Base-by-base conservation (phyloP, 2,888 invertebrate species). In the Rhagonycha lutea region DNA sequence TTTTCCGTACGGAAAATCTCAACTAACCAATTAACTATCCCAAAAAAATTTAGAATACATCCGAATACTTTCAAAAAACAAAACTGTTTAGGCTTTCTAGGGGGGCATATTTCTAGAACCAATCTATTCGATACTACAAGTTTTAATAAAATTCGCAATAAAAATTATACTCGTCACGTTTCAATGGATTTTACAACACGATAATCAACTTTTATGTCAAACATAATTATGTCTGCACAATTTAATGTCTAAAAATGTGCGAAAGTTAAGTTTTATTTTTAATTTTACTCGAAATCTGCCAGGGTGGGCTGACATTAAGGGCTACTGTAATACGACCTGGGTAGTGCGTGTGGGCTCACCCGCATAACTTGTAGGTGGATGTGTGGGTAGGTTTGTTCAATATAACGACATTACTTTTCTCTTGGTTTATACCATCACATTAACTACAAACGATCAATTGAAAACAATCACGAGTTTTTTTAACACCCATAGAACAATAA, bases 261-360 rank as follows among this genome's bases (percentile, higher is more conserved):
- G 5, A 65, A 65, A 65, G n/a, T 24, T 4, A 8, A n/a, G 24
- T 24, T 24, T 23, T 24, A 68, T 61, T 73, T 76, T 72, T 76
- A 69, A 76, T 72, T 72, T 76, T 69, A 68, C 69, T 69, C 75
- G 69, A 28, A 76, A 70, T 76, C 73, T 72, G 62, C 14, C 74
- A 70, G 74, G 77, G 77, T 77, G 76, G 76, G 76, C 76, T 28
- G 76, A 69, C 68, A 71, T 72, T 47, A 61, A 75, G 72, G 61
- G 73, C 74, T 77, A 71, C 77, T 67, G 79, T 78, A 79, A 78
- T 76, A 73, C 61, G 79, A 78, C 76, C 74, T 62, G 72, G 29
- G 69, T 74, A 68, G 60, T 75, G 80, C 77, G 80, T 80, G 80
- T 80, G 80, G 79, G 79, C 80, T 80, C 77, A 80, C 80, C 80